Base-by-base conservation (phyloP, 2,113 vertebrate genomes). In the Xerus inauris region DNA sequence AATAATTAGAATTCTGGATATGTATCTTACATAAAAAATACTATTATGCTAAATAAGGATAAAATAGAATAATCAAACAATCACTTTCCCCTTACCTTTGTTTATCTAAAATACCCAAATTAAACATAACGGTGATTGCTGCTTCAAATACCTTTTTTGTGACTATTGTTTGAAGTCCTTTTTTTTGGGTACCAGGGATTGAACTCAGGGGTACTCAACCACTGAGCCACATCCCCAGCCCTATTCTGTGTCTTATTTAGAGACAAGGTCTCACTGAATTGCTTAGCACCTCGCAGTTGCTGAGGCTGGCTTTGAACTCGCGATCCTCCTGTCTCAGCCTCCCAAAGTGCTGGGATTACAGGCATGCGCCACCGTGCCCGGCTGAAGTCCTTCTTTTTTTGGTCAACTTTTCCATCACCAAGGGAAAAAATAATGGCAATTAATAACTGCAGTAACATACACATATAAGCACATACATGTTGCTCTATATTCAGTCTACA, bases 101-200 rank as follows among this genome's bases (percentile, higher is more conserved):
- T 20, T 92, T 87, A 94, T 92, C 80, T 45, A 87, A 91, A 80
- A 59, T 77, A 32, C 14, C 16, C 28, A 76, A 86, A 62, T 71
- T 88, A 69, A 87, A 92, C 2, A 54, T 65, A 90, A 75, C 35
- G 10, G 57, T 86, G 75, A 51, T 40, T 80, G 47, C 6, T 84
- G 49, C 14, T 93, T 95, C 71, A 83, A 45, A 77, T 79, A 14
- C 51, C 6, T 91, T 93, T 89, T 77, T 28, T 22, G 4, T 80
- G 24, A 47, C 19, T 47, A 69, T 45, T 76, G 1, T 30, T 85
- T 91, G 40, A 81, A 75, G 38, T 35, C 1, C 7, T 47, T 9
- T 3, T 35, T 28, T n/a, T n/a, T n/a, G n/a, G n/a, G n/a, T n/a
- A n/a, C n/a, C n/a, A n/a, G n/a, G n/a, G n/a, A n/a, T n/a, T n/a